Evolutionary conservation across 2,113 vertebrate species (phyloP), one percentile per base, ranked within the genome.

Genomic region (Brachypteracias leptosomus): DNA sequence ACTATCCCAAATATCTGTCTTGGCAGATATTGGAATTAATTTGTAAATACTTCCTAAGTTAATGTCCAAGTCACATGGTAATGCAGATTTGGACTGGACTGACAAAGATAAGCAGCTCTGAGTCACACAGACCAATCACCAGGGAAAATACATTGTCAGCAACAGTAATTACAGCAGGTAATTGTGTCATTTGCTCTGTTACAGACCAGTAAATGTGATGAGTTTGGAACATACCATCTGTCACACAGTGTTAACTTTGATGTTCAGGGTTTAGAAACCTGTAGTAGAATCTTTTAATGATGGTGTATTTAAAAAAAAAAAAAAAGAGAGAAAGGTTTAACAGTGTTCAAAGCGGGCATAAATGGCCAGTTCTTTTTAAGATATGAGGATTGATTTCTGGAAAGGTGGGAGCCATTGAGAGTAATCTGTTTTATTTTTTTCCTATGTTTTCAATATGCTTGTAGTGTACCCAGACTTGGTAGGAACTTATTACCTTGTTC

Each of bases 101-200:
- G 94, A 97, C 73, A 97, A 94, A 95, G 92, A 95, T 96, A 97
- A 97, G 78, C 93, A 96, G 85, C 80, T 97, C 88, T 96, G 95
- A 97, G 95, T 97, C 97, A 97, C 94, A 95, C 92, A 96, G 79
- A 96, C 71, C 71, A 73, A 95, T 97, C 97, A 96, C 82, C 33
- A 84, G 97, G 95, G 97, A 97, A 95, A 96, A 95, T 88, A 83
- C 93, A 96, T 96, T 98, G 98, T 98, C 97, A 97, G 95, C 96
- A 96, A 90, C 85, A 97, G 97, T 98, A 98, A 98, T 98, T 98
- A 98, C 90, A 97, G 89, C 92, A 97, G 97, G 97, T 98, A 98
- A 98, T 98, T 98, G 96, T 98, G 97, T 98, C 96, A 98, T 98
- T 98, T 98, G 94, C 96, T 96, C 95, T 97, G 98, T 97, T 97